Percentiles rank a stretch among this genome's conserved stretches.
Conservation (phyloP, 2,888 invertebrate genomes). For the Aleiodes testaceus region DNA sequence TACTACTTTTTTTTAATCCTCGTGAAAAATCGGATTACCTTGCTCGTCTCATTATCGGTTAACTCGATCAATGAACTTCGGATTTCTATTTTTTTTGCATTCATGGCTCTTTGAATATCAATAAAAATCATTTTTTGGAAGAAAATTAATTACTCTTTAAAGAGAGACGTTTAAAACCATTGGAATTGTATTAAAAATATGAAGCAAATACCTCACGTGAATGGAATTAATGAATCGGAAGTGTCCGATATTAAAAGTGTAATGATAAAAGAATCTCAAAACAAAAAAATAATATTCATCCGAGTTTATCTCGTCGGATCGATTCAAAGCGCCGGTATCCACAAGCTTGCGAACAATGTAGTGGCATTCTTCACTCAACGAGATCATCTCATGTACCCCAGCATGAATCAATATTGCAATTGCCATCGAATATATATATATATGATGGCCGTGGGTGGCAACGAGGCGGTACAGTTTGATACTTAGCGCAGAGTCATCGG, state of each 20-base stretch:
- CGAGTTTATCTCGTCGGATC: constrained; percentile 6
- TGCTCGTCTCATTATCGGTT: too few relatives aligned
- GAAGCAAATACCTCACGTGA: too few relatives aligned
- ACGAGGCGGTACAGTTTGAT: background rate
- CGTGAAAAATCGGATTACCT: too few relatives aligned
- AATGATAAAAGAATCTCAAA: background rate
- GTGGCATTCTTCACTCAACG: constrained; percentile 15
- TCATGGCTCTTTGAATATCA: too few relatives aligned
- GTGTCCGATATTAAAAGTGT: background rate
- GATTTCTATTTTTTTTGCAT: too few relatives aligned
- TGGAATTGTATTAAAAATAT: too few relatives aligned
- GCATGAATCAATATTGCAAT: constrained; percentile 37
- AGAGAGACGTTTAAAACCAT: too few relatives aligned
- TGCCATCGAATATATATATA: constrained; percentile 29
- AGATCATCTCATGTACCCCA: constrained; percentile 4
- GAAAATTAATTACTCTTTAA: too few relatives aligned
- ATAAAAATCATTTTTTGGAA: too few relatives aligned
- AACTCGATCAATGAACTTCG: too few relatives aligned
- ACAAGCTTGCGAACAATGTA: constrained; percentile 3
- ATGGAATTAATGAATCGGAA: too few relatives aligned
- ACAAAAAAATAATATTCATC: constrained; percentile 10
- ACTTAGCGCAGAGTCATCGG: constrained; percentile 36
- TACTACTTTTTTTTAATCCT: too few relatives aligned
- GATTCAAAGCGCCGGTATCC: constrained; percentile 14
- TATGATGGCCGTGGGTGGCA: constrained; percentile 28